phyloP scores from a whole-genome alignment of 1,140 invertebrate species.

The Drosophila lini region DNA sequence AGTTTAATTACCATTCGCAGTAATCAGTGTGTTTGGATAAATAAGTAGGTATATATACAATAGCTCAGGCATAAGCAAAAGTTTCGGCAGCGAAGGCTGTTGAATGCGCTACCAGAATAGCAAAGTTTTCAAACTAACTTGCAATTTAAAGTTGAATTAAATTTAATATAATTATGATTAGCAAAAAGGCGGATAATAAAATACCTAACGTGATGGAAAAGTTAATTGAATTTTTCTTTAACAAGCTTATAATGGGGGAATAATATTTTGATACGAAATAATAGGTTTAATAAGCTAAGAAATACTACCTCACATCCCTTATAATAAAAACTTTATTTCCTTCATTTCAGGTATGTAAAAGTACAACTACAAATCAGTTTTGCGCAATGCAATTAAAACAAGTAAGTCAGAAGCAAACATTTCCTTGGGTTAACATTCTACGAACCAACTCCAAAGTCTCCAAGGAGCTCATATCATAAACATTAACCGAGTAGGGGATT shows the following conservation, averaged over 20 bases:
- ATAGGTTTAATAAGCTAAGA: not conserved
- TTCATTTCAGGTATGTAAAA: slow-evolving; percentile 33
- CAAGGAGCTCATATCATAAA: slow-evolving; percentile 17
- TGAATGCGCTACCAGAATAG: not conserved
- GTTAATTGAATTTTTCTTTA: too few relatives aligned
- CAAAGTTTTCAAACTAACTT: too few relatives aligned
- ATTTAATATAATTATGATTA: not conserved
- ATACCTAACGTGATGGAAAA: too few relatives aligned
- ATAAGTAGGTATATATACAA: slow-evolving; percentile 47
- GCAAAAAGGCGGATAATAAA: too few relatives aligned
- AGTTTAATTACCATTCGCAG: slow-evolving; percentile 80
- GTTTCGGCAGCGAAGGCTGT: not conserved
- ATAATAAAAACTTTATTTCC: not conserved
- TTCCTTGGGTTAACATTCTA: not conserved
- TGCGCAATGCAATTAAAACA: not conserved
- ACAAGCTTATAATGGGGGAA: too few relatives aligned
- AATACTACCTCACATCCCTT: too few relatives aligned
- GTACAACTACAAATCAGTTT: not conserved
- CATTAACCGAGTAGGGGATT: slow-evolving; percentile 13
- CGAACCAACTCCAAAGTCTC: not conserved
- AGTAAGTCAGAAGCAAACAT: slow-evolving; percentile 20
- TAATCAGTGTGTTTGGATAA: slow-evolving; percentile 64
- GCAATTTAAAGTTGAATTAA: not conserved
- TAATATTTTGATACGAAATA: not conserved
- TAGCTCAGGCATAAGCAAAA: slow-evolving; percentile 18